Evolutionary conservation across 2,113 vertebrate species (phyloP).

Genomic region (Zosterops borbonicus): DNA sequence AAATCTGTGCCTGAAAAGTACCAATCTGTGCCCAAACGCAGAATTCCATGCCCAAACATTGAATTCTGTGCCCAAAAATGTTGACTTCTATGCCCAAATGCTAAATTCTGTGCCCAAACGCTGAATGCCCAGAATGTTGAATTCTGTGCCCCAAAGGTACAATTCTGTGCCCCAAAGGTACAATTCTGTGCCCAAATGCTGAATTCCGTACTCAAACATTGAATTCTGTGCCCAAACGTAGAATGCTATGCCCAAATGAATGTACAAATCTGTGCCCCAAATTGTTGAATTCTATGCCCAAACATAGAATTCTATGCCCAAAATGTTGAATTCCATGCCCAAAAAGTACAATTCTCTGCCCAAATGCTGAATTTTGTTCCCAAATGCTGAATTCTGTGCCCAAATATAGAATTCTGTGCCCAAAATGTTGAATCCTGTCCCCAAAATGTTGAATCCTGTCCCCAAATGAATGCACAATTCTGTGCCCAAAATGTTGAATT

Average conservation of each 20-base stretch:
- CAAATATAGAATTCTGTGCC: too few species aligned
- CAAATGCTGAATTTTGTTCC: too few species aligned
- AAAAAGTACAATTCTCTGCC: background rate
- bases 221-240: too few species aligned
- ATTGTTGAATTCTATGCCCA: too few species aligned
- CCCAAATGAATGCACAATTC: too few species aligned
- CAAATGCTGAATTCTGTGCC: fast-evolving
- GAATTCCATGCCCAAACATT: background rate
- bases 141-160: background rate
- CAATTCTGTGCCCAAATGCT: too few species aligned
- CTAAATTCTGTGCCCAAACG: background rate
- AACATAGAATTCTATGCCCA: too few species aligned
- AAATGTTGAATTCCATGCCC: fast-evolving
- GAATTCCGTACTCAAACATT: too few species aligned
- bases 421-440: fast-evolving
- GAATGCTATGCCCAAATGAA: too few species aligned
- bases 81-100: background rate
- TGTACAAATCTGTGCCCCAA: too few species aligned
- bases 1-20: background rate
- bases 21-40: too few species aligned
- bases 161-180: too few species aligned
- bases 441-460: background rate
- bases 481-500: fast-evolving
- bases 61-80: background rate
- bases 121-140: fast-evolving